phyloP scores from a whole-genome alignment of 2,797 vertebrate species.

The Poecile montanus region DNA sequence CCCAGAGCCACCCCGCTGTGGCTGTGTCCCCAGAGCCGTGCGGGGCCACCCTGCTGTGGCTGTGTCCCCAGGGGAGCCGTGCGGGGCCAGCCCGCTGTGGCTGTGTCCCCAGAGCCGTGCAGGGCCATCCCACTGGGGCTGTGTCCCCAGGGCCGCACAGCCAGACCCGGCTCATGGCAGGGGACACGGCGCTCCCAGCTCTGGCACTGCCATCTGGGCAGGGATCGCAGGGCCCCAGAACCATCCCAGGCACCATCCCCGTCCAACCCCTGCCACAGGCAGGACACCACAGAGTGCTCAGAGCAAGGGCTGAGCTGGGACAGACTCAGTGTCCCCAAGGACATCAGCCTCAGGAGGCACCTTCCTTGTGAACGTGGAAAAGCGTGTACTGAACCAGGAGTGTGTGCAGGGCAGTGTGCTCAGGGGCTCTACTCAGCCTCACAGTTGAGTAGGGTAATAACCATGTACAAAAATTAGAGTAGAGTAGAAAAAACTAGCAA shows the following conservation, averaged over 20 bases:
- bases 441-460: fast-evolving
- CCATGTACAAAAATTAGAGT: neutral
- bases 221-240: fast-evolving
- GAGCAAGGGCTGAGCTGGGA: neutral
- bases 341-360: neutral
- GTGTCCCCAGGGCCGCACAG: too few relatives aligned
- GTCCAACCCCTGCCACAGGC: too few relatives aligned
- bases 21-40: too few relatives aligned
- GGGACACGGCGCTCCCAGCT: neutral
- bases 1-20: too few relatives aligned
- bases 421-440: fast-evolving
- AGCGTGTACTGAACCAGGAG: fast-evolving
- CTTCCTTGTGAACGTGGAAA: fast-evolving
- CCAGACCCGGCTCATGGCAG: neutral
- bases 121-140: too few relatives aligned
- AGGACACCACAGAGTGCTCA: neutral
- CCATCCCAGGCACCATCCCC: too few relatives aligned
- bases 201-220: fast-evolving
- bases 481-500: neutral
- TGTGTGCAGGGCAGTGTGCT: neutral
- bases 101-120: too few relatives aligned
- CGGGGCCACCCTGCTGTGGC: too few relatives aligned
- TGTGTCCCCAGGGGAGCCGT: too few relatives aligned
- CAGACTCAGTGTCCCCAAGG: fast-evolving
- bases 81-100: too few relatives aligned